Percentiles rank a stretch among this genome's conserved stretches.
phyloP scores from a whole-genome alignment of 2,797 vertebrate genomes.

The Labeo calbasu region DNA sequence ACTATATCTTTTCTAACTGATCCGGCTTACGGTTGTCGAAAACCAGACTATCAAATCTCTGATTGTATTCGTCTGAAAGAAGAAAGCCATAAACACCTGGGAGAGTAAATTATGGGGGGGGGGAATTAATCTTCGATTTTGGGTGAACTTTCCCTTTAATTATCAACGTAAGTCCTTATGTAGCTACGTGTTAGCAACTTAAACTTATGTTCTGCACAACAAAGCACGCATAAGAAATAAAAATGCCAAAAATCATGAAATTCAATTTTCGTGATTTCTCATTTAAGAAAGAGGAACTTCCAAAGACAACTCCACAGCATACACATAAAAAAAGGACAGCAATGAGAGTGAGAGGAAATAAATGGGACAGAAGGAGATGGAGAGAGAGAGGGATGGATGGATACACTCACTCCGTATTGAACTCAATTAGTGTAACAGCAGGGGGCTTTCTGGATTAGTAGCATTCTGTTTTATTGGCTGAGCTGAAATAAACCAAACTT shows the following conservation, averaged over 20 bases:
- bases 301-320: background rate
- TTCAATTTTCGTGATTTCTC: background rate
- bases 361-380: constrained; percentile 3
- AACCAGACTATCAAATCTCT: too few relatives aligned
- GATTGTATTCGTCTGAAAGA: too few relatives aligned
- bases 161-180: too few relatives aligned
- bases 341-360: background rate
- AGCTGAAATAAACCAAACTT: constrained; percentile 23
- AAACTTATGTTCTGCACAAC: background rate
- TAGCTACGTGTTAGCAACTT: background rate
- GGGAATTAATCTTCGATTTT: too few relatives aligned
- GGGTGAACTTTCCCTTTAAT: too few relatives aligned
- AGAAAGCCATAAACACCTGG: too few relatives aligned
- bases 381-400: background rate
- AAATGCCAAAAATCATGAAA: background rate
- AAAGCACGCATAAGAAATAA: background rate
- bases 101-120: too few relatives aligned
- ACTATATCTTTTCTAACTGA: too few relatives aligned
- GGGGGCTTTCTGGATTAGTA: constrained; percentile 37
- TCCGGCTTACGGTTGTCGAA: too few relatives aligned
- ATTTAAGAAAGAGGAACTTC: background rate
- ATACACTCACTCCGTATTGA: constrained; percentile 22
- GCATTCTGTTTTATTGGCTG: constrained; percentile 34
- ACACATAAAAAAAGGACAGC: background rate
- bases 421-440: constrained; percentile 53